Percentiles rank a stretch among this genome's conserved stretches.
Evolutionary conservation across 2,888 invertebrate species (phyloP).

Genomic region (Tribolium freemani): DNA sequence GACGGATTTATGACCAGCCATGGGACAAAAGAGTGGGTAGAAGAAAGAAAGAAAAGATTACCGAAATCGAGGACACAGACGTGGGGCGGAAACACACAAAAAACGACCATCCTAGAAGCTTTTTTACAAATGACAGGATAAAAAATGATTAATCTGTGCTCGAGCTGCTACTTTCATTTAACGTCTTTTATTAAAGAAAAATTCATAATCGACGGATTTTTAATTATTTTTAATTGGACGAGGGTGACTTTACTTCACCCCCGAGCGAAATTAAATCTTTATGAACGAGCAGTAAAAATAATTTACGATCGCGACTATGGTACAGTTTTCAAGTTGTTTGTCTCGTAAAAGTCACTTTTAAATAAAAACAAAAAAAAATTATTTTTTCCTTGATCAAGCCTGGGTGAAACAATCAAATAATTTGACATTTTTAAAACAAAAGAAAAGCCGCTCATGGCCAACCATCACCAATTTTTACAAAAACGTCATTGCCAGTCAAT

Average conservation of each 20-base stretch:
- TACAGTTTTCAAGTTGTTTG: slow-evolving; percentile 2
- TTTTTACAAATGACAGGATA: not conserved
- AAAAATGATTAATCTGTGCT: not conserved
- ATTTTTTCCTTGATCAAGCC: too few species aligned
- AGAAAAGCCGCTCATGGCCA: too few species aligned
- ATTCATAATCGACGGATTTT: not conserved
- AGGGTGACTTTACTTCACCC: not conserved
- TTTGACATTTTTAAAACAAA: too few species aligned
- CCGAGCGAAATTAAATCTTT: slow-evolving; percentile 9
- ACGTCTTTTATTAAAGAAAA: not conserved
- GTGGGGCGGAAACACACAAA: slow-evolving; percentile 32
- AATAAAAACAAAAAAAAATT: not conserved
- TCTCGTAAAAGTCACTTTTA: slow-evolving; percentile 21
- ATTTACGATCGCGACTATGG: slow-evolving; percentile 4
- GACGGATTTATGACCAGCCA: slow-evolving; percentile 40
- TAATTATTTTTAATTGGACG: not conserved
- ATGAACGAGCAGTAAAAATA: slow-evolving; percentile 8
- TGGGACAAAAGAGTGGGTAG: slow-evolving; percentile 31
- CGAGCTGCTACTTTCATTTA: not conserved
- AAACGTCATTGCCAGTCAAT: too few species aligned
- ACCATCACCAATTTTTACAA: too few species aligned
- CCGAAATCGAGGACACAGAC: slow-evolving; percentile 27
- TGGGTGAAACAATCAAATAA: too few species aligned
- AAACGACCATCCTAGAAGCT: slow-evolving; percentile 20
- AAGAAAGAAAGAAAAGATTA: slow-evolving; percentile 23